These are phyloP conservation scores for roundworm (Caenorhabditis elegans) DNA, from an alignment of 1,140 invertebrate genomes.

Conservation along the genomic window WBcel235 BX284602.5:4872001-4872500, in stretches of 20 bases:
- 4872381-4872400: slow-evolving; percentile 44
- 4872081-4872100: neutral
- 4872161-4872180: slow-evolving; percentile 22
- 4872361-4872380: slow-evolving; percentile 39
- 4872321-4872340: slow-evolving; percentile 42
- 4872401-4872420: slow-evolving; percentile 41
- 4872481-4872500: slow-evolving; percentile 35
- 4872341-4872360: slow-evolving; percentile 38
- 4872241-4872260: slow-evolving; percentile 49
- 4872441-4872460: slow-evolving; percentile 43
- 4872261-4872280: slow-evolving; percentile 27
- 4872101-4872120: slow-evolving; percentile 35
- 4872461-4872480: slow-evolving; percentile 40
- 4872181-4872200: slow-evolving; percentile 22
- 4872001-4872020: neutral
- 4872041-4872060: neutral
- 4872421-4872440: slow-evolving; percentile 34
- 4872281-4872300: neutral
- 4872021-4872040: neutral
- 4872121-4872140: neutral
- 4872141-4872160: slow-evolving; percentile 10
- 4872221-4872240: slow-evolving; percentile 49
- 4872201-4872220: slow-evolving; percentile 15
- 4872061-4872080: neutral
- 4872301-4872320: slow-evolving; percentile 24